A percentile compares a stretch with the other conserved stretches of the same genome.
phyloP scores from a whole-genome alignment of 2,113 vertebrate species.

The Guaruba guarouba region DNA sequence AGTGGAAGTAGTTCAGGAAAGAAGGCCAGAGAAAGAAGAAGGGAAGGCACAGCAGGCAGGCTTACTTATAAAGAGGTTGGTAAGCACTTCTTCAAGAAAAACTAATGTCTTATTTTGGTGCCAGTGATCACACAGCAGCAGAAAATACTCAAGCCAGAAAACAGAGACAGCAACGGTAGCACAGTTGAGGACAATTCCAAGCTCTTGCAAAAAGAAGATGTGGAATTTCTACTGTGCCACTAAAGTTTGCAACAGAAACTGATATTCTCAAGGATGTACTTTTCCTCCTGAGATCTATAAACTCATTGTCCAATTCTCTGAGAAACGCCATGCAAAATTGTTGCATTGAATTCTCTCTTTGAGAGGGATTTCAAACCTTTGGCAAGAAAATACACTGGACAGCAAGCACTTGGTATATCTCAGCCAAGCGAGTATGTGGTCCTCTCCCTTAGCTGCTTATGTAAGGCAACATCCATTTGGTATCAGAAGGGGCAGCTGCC shows the following conservation, averaged over 20 bases:
- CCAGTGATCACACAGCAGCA: not conserved
- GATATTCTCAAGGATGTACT: not conserved
- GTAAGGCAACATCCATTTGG: not conserved
- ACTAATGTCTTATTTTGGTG: not conserved
- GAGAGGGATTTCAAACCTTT: not conserved
- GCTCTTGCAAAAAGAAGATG: not conserved
- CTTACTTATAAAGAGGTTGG: not conserved
- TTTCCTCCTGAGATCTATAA: not conserved
- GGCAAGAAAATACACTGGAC: not conserved
- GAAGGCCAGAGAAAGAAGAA: not conserved
- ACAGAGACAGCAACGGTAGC: not conserved
- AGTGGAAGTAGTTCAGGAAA: not conserved
- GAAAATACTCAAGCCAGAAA: not conserved
- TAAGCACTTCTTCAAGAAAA: not conserved
- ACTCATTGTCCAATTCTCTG: not conserved
- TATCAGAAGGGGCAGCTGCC: not conserved
- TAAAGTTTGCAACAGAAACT: not conserved
- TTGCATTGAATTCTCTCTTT: not conserved
- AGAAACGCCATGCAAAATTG: not conserved
- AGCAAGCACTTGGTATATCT: not conserved
- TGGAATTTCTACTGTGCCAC: not conserved
- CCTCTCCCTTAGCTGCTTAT: not conserved
- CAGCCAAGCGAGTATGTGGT: fast-evolving
- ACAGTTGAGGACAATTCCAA: not conserved
- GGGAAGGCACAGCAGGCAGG: not conserved